Evolutionary conservation across 2,888 invertebrate genomes (phyloP), one percentile per base, ranked within the genome.

Genomic region (Eristalis intricaria): DNA sequence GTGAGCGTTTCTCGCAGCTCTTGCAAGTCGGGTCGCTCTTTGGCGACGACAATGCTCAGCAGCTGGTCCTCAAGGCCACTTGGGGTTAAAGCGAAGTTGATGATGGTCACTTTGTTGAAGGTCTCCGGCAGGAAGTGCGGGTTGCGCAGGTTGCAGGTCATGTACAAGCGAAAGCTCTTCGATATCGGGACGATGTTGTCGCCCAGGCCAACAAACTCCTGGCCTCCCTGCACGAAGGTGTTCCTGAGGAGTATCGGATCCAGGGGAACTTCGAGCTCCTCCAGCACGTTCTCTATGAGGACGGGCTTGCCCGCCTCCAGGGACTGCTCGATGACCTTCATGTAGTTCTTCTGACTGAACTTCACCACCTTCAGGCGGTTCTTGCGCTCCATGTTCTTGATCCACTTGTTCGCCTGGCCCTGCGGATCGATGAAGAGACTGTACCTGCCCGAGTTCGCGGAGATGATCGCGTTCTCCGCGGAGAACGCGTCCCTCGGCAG

Each of bases 371-470:
- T 91, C 1, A 93, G 79, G 0, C 91, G 91, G 90, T 93, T 93
- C 61, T 91, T 89, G 87, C 94, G 91, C 91, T 97, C 98, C 96
- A 97, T 96, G 90, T 97, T 97, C 89, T 97, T 95, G 43, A 98
- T 95, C 98, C 98, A 98, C 91, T 97, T 97, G 91, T 97, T 97
- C 38, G 98, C 98, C 92, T 98, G 98, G 11, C 96, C 96, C 93
- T 98, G 98, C 0, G 98, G 98, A 93, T 98, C 98, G 89, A 98
- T 97, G 92, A 98, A 96, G 43, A 98, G 94, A 1, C 98, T 98
- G 96, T 97, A 98, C 43, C 98, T 95, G 22, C 96, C 95, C 0
- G 98, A 97, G 93, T 96, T 96, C 60, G 95, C 95, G 88, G 97
- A 96, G 83, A 98, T 95, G 64, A 98, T 96, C 2, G 97, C 98